phyloP scores from a whole-genome alignment of 2,888 invertebrate genomes.

The Geophilus truncorum region DNA sequence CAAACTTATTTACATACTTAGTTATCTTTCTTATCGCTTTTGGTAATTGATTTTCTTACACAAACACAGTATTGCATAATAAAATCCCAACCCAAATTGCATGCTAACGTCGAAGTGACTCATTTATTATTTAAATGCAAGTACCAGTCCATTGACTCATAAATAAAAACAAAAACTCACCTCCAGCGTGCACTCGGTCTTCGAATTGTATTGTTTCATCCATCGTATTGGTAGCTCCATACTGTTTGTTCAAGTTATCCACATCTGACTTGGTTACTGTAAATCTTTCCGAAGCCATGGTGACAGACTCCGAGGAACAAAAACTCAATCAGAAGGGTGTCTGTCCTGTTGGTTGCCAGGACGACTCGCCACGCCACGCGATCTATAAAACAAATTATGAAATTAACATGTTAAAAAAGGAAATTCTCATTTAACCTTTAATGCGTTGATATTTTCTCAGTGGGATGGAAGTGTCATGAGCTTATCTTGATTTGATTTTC shows the following conservation, averaged over 20 bases:
- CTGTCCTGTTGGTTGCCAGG: conserved; percentile 12
- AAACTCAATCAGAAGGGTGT: neutral
- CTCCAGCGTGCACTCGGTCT: neutral
- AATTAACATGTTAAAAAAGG: neutral
- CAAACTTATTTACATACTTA: too few species aligned
- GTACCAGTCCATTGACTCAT: too few species aligned
- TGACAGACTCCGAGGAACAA: neutral
- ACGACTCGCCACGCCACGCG: neutral
- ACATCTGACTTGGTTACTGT: neutral
- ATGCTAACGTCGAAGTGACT: neutral
- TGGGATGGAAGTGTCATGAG: too few species aligned
- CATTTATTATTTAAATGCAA: too few species aligned
- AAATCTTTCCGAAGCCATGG: conserved; percentile 3
- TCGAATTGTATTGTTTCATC: neutral
- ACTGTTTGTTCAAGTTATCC: neutral
- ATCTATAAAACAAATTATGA: neutral
- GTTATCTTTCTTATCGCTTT: too few species aligned
- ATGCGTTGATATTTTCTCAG: too few species aligned
- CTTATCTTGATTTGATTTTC: too few species aligned
- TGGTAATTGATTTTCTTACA: too few species aligned
- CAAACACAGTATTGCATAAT: too few species aligned
- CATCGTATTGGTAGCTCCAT: neutral
- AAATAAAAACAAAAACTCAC: too few species aligned
- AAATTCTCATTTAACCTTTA: neutral
- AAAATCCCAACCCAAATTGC: neutral